Evolutionary conservation across 2,113 vertebrate species (phyloP), one percentile per base, ranked within the genome.

Genomic region (Eupsittula cactorum): DNA sequence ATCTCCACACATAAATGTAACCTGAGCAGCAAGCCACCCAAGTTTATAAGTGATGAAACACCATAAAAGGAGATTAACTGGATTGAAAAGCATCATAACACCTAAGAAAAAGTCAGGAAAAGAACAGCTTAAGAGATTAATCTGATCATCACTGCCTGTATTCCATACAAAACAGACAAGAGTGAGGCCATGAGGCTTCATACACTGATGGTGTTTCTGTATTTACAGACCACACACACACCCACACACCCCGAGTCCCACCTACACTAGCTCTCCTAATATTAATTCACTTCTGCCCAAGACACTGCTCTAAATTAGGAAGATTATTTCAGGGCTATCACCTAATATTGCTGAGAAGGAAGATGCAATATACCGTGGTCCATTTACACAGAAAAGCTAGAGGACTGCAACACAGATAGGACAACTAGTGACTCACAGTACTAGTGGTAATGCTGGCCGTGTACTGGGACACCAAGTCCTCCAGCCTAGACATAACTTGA

Each of bases 351-450:
- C 20, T 10, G 17, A 67, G 57, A 76, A 76, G 37, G 9, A 88
- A 55, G 29, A 77, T 7, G 21, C 2, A 62, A 46, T 18, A 5
- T 9, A 78, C 39, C 1, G 0, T 3, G 5, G 19, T n/a, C 19
- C 53, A 37, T 6, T 33, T 52, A 50, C 27, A 39, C 4, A 46
- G 53, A 39, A 88, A 75, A 55, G 19, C 49, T 13, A 14, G 35
- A 82, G 60, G 55, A 20, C 35, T 16, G 23, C 28, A 44, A 13
- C 1, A n/a, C 44, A 64, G 46, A 42, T 5, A 39, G 71, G 27
- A 50, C 35, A 67, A 20, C 29, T 2, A 44, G 7, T 52, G 81
- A 65, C 52, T 31, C 70, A 11, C 28, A 82, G 50, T 3, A 42
- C 18, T 8, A 47, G 16, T 15, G 64, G 42, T 16, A 81, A 78